Percentiles rank a stretch among this genome's conserved stretches.
These are phyloP conservation scores for Alectoris magna DNA, from an alignment of 2,797 vertebrate genomes.

Conservation along the genomic window DNA sequence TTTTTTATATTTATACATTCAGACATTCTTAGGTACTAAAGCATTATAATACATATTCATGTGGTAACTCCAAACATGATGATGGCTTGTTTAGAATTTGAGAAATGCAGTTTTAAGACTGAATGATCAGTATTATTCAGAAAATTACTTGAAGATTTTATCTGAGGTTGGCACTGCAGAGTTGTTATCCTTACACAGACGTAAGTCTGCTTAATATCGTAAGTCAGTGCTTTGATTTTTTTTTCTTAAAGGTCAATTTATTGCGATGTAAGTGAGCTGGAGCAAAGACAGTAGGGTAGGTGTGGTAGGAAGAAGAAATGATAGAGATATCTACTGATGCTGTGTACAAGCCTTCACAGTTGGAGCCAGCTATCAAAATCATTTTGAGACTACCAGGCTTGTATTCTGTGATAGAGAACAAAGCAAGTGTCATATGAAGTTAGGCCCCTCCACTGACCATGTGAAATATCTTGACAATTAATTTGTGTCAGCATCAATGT, in stretches of 20 bases:
- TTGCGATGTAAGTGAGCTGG: neutral
- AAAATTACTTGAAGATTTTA: neutral
- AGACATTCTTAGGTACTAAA: neutral
- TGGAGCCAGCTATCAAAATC: neutral
- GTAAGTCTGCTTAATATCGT: neutral
- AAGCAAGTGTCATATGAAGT: neutral
- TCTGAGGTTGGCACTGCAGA: neutral
- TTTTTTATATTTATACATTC: conserved; percentile 11
- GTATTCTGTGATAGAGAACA: neutral
- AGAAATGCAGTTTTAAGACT: conserved; percentile 26
- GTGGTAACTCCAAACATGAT: neutral
- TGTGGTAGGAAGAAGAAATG: neutral
- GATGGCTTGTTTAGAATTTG: conserved; percentile 20
- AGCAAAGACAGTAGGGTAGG: neutral
- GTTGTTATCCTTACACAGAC: neutral
- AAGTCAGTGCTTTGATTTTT: neutral
- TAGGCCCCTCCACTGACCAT: neutral
- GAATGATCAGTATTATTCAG: conserved; percentile 19
- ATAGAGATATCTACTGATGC: neutral
- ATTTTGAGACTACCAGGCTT: neutral
- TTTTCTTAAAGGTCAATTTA: neutral
- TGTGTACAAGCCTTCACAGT: neutral
- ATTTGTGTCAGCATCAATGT: neutral
- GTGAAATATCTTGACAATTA: neutral
- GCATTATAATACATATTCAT: neutral